Conservation (phyloP, 2,113 vertebrate species). For the Tamias sibiricus region DNA sequence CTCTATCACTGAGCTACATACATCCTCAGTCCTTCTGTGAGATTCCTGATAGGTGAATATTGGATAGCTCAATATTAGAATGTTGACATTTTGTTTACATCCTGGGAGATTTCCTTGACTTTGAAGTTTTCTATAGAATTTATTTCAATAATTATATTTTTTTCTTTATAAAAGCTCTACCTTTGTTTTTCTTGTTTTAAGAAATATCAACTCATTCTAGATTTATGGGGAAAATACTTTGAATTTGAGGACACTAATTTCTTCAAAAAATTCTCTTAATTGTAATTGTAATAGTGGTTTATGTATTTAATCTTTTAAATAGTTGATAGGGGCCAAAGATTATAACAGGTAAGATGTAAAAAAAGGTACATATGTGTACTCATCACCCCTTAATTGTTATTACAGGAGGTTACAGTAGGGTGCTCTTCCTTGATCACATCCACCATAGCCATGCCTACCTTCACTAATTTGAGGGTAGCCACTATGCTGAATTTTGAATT, state of each 20-base stretch:
- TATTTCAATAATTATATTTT: conserved; percentile 20
- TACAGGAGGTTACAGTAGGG: neutral
- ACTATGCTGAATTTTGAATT: neutral
- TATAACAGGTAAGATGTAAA: neutral
- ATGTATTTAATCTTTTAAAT: neutral
- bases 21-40: neutral
- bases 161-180: neutral
- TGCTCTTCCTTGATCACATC: neutral
- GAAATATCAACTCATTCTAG: neutral
- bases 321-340: neutral
- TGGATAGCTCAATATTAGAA: neutral
- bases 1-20: too few relatives aligned
- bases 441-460: neutral
- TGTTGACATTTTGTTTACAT: neutral
- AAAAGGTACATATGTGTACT: neutral
- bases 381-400: neutral
- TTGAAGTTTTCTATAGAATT: neutral
- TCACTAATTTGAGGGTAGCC: neutral
- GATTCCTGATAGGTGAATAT: neutral
- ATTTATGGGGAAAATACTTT: neutral
- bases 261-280: conserved; percentile 7
- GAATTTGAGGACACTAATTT: neutral
- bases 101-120: conserved; percentile 19
- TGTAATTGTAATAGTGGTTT: neutral
- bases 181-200: neutral